Evolutionary conservation across 2,888 invertebrate species (phyloP).

Genomic region (Galeruca laticollis): DNA sequence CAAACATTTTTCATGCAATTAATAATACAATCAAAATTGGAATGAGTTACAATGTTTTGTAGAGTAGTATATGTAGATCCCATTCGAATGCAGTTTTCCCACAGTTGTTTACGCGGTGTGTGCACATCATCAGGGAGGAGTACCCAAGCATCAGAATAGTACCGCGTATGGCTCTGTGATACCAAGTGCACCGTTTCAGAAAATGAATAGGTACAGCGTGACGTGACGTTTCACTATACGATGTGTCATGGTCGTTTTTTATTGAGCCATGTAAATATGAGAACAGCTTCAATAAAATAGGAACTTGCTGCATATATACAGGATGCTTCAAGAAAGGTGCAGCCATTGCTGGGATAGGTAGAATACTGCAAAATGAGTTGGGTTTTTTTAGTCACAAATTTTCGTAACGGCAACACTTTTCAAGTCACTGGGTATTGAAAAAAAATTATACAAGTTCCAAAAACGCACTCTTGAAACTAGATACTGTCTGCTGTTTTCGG

Average conservation of each 20-base stretch:
- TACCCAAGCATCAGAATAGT: constrained; percentile 15
- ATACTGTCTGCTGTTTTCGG: too few species aligned
- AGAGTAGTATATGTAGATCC: constrained; percentile 14
- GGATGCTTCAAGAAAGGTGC: too few species aligned
- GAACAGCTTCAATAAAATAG: neutral
- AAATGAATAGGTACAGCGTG: constrained; percentile 11
- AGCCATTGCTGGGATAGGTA: too few species aligned
- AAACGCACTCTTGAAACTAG: too few species aligned
- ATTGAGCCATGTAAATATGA: neutral
- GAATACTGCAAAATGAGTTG: too few species aligned
- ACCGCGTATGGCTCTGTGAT: neutral
- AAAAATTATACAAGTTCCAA: too few species aligned
- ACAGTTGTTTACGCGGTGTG: constrained; percentile 24
- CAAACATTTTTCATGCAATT: too few species aligned
- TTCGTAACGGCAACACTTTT: too few species aligned
- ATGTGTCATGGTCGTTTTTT: neutral
- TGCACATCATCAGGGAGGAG: constrained; percentile 27
- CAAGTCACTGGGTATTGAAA: too few species aligned
- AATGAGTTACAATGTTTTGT: neutral
- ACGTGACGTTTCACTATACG: constrained; percentile 7
- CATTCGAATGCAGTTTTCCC: constrained; percentile 21
- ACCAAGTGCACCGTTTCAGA: constrained; percentile 22
- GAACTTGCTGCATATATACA: too few species aligned
- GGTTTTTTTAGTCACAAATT: too few species aligned
- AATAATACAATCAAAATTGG: too few species aligned